Conservation (phyloP, 2,113 vertebrate genomes). For the Centropristis striata region DNA sequence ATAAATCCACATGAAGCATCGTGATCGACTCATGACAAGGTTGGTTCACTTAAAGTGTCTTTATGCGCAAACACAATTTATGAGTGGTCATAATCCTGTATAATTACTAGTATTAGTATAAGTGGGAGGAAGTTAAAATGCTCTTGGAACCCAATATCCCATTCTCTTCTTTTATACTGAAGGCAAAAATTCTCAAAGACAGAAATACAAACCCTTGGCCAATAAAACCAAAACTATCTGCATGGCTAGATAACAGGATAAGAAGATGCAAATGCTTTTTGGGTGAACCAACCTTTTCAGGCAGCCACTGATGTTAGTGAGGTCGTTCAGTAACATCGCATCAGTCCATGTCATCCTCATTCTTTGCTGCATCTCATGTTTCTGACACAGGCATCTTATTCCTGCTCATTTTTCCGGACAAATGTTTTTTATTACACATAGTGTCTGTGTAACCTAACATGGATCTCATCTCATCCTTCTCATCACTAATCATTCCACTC, state of each 20-base stretch:
- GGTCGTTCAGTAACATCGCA: not conserved
- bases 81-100: no score
- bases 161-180: no score
- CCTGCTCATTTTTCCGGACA: not conserved
- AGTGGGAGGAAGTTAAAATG: no score
- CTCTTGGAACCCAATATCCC: no score
- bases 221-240: not conserved
- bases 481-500: slow-evolving; percentile 44
- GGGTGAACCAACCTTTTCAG: not conserved
- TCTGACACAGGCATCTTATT: not conserved
- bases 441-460: slow-evolving; percentile 31
- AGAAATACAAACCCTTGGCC: not conserved
- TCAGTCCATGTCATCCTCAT: slow-evolving; percentile 13
- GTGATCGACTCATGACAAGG: no score
- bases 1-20: no score
- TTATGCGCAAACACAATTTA: no score
- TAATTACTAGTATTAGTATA: no score
- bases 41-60: no score
- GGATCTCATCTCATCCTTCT: slow-evolving; percentile 37
- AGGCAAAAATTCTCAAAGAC: no score
- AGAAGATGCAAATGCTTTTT: not conserved
- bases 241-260: not conserved
- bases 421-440: slow-evolving; percentile 6
- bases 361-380: not conserved
- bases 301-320: not conserved